Conservation (phyloP, 2,113 vertebrate genomes). For the Bostrychus sinensis region DNA sequence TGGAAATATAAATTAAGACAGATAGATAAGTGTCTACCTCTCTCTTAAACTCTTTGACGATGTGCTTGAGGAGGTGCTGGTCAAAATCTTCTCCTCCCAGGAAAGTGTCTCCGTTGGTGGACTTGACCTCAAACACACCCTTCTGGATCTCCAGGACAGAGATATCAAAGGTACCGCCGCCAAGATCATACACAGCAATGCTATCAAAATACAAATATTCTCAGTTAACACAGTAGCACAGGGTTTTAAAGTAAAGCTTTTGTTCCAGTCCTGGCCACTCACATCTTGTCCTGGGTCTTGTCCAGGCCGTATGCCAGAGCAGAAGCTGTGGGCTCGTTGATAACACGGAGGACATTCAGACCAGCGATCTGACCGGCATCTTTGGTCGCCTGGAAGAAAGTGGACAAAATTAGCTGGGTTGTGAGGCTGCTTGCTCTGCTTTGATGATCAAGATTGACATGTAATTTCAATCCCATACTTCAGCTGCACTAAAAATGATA, state of each 20-base stretch:
- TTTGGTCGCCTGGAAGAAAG: conserved; percentile 93
- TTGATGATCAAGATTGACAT: too few species aligned
- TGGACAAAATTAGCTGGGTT: too few species aligned
- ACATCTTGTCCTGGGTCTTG: conserved; percentile 97
- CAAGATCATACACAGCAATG: conserved; percentile 97
- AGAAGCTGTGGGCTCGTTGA: conserved; percentile 97
- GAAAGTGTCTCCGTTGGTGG: conserved; percentile 99
- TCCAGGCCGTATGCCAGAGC: conserved; percentile 98
- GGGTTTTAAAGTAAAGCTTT: too few species aligned
- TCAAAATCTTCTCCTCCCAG: conserved; percentile 98
- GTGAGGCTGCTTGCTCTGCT: too few species aligned
- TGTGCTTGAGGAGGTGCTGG: conserved; percentile 90
- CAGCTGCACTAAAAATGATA: too few species aligned
- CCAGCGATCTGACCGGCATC: conserved; percentile 96
- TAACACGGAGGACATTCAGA: conserved; percentile 94
- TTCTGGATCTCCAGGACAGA: conserved; percentile 99
- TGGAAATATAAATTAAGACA: too few species aligned
- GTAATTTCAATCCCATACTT: too few species aligned
- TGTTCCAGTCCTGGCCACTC: conserved; percentile 53
- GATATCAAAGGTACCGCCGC: conserved; percentile 97
- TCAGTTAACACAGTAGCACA: neutral
- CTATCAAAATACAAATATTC: conserved; percentile 67
- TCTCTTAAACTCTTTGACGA: conserved; percentile 97
- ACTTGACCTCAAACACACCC: conserved; percentile 98
- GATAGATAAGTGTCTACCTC: conserved; percentile 82